Conservation (phyloP, 2,113 vertebrate genomes). For the Vimba vimba region DNA sequence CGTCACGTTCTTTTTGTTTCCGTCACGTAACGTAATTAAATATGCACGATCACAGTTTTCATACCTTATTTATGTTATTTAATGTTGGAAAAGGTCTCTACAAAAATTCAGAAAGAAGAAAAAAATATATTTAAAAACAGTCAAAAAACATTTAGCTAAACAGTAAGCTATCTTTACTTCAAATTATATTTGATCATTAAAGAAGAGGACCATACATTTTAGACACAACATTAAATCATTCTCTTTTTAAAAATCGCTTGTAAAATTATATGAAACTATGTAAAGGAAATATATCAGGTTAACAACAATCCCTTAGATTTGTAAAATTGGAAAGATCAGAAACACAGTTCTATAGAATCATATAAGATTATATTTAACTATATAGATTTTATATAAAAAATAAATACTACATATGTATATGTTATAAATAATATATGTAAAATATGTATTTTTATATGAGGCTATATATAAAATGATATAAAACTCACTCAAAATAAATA, state of each 20-base stretch:
- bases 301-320: neutral
- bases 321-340: too few relatives aligned
- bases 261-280: too few relatives aligned
- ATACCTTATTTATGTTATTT: neutral
- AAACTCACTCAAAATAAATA: too few relatives aligned
- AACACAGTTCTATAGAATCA: too few relatives aligned
- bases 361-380: too few relatives aligned
- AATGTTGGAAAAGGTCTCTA: neutral
- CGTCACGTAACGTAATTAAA: neutral
- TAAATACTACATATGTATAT: too few relatives aligned
- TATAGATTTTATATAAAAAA: too few relatives aligned
- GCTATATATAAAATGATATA: too few relatives aligned
- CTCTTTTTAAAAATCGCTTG: neutral
- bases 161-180: too few relatives aligned
- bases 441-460: too few relatives aligned
- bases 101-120: too few relatives aligned
- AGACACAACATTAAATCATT: neutral
- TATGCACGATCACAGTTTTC: neutral
- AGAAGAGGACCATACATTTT: neutral
- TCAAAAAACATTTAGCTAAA: neutral
- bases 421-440: too few relatives aligned
- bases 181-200: neutral
- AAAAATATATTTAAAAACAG: neutral
- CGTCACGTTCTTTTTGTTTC: neutral
- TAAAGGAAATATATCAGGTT: neutral